Base-by-base conservation (phyloP, 2,797 vertebrate genomes). In the Helicolenus hilgendorfi region DNA sequence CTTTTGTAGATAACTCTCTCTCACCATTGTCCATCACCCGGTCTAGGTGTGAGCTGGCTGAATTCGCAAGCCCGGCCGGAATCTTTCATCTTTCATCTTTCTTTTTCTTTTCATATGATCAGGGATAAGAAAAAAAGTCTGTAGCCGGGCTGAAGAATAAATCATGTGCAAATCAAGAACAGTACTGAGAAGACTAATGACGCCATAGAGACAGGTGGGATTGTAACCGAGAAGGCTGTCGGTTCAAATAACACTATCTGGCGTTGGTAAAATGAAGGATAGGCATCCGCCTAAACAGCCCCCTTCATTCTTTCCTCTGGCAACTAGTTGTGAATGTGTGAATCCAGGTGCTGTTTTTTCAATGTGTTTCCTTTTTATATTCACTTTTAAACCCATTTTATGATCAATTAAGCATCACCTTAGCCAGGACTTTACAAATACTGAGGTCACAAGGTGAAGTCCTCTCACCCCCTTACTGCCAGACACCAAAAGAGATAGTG, bases 31-130 rank as follows among this genome's bases (percentile, higher is more conserved):
- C 81, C 64, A 60, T 85, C 90, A 89, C 27, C 77, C 68, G 36
- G 73, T 81, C 73, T 80, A 58, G 77, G 77, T 84, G 84, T 69
- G 83, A 89, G 82, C 81, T 38, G 29, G 53, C 53, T 55, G 78
- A 60, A 87, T 80, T 77, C 83, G 79, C 63, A 29, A 24, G n/a
- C 24, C 27, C 13, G 2, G n/a, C 20, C 58, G 9, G 18, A 67
- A 74, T 68, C 55, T 87, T 87, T 85, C 74, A 74, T 68, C 55
- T 87, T 87, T 85, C 74, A 82, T 86, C 59, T 73, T 15, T 64
- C 31, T 49, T 15, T 15, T 20, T 35, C 20, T 24, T 69, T 58
- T 29, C 70, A 7, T 33, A 10, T 55, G 3, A 29, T 64, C 14
- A 1, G 10, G 18, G 22, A 69, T 38, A 24, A 75, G 24, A 74